These are phyloP conservation scores for Caenorhabditis auriculariae DNA, from an alignment of 2,888 invertebrate species.

Conservation along the genomic window DNA sequence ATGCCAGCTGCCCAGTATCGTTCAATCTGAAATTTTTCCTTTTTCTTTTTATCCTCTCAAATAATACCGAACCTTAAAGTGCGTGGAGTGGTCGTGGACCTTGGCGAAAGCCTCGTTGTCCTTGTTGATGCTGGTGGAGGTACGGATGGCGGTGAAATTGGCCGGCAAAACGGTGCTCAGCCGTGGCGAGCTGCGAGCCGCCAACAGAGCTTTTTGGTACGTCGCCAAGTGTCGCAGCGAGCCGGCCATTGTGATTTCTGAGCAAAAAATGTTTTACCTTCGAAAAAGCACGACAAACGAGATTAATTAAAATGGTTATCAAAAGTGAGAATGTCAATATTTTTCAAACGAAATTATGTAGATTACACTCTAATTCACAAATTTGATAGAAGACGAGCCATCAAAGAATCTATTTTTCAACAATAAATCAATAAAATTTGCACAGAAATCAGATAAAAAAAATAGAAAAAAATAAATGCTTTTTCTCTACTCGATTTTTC, in stretches of 20 bases:
- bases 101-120: slow-evolving; percentile 50
- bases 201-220: slow-evolving; percentile 34
- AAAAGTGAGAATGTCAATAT: no score
- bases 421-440: no score
- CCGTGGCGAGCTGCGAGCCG: slow-evolving; percentile 30
- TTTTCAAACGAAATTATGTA: no score
- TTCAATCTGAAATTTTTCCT: slow-evolving; percentile 59
- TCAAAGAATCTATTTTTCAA: no score
- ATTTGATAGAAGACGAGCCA: no score
- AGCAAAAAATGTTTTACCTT: no score
- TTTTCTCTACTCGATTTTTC: no score
- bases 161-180: slow-evolving; percentile 22
- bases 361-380: no score
- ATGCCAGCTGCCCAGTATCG: slow-evolving; percentile 64
- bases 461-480: no score
- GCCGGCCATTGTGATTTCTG: slow-evolving; percentile 34
- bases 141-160: slow-evolving; percentile 43
- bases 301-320: no score
- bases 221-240: slow-evolving; percentile 32
- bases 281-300: no score
- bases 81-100: slow-evolving; percentile 45
- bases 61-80: slow-evolving; percentile 42
- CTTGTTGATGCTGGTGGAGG: slow-evolving; percentile 48
- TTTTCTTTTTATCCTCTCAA: slow-evolving; percentile 34
- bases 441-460: no score